phyloP scores from a whole-genome alignment of 2,888 invertebrate genomes.

The Acronicta alni region DNA sequence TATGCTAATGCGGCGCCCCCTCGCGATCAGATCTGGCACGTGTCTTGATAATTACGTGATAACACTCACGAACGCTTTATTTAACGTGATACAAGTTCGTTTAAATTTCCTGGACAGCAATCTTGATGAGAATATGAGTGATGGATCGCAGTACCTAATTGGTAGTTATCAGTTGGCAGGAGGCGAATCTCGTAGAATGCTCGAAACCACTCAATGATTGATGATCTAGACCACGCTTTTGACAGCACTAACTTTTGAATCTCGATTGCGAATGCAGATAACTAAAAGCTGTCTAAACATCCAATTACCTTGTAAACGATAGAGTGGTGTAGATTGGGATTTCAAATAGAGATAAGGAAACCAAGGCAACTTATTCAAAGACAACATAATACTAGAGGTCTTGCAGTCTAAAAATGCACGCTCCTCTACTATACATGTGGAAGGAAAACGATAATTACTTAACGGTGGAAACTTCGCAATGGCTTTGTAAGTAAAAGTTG shows the following conservation, averaged over 20 bases:
- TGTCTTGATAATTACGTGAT: constrained; percentile 43
- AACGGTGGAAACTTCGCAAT: no score
- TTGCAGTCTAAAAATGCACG: no score
- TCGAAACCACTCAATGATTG: constrained; percentile 6
- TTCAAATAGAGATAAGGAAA: background rate
- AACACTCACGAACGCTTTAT: constrained; percentile 44
- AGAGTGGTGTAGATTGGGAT: background rate
- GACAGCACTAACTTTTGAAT: background rate
- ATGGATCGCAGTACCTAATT: constrained; percentile 6
- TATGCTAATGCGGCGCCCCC: constrained; percentile 45
- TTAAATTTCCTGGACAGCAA: constrained; percentile 17
- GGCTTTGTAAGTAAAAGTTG: no score
- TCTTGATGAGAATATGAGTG: constrained; percentile 26
- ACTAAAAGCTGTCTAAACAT: constrained; percentile 1
- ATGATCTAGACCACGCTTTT: constrained; percentile 7
- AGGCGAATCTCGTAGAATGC: background rate
- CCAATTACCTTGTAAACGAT: background rate
- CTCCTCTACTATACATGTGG: no score
- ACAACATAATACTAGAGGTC: background rate
- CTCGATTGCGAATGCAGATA: background rate
- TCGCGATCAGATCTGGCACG: constrained; percentile 37
- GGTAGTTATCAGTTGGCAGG: constrained; percentile 5
- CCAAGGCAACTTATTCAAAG: background rate
- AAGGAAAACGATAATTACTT: no score
- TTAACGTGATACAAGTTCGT: constrained; percentile 21